Evolutionary conservation across 2,797 vertebrate species (phyloP).

Genomic region (Okamejei kenojei): DNA sequence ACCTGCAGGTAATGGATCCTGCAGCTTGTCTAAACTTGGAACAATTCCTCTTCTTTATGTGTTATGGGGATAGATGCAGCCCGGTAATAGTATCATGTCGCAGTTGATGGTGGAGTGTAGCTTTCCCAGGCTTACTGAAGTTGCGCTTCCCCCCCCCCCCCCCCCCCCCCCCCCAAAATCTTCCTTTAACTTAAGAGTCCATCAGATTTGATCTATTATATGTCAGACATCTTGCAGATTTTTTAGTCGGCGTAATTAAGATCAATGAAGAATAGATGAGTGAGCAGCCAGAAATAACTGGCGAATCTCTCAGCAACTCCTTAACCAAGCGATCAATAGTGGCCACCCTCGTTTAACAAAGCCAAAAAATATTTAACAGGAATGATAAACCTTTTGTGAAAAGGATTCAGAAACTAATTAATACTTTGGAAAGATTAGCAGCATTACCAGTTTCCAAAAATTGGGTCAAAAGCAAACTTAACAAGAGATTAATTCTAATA

Average conservation of each 20-base stretch:
- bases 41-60: constrained; percentile 79
- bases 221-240: not conserved
- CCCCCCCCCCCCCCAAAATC: too few species aligned
- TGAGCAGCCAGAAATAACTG: not conserved
- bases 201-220: not conserved
- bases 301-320: not conserved
- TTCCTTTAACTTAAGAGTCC: not conserved
- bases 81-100: constrained; percentile 87
- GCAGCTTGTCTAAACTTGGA: constrained; percentile 83
- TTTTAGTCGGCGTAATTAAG: not conserved
- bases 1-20: constrained; percentile 82
- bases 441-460: not conserved
- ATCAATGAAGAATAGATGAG: constrained; percentile 4
- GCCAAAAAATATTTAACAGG: not conserved
- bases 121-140: constrained; percentile 66
- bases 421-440: not conserved
- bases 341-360: not conserved
- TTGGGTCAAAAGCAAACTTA: constrained; percentile 4
- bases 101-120: constrained; percentile 68
- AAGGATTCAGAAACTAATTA: not conserved
- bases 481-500: not conserved
- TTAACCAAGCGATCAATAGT: not conserved
- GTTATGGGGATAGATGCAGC: constrained; percentile 67
- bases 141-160: constrained; percentile 49
- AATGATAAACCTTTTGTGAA: not conserved